A percentile compares a stretch with the other conserved stretches of the same genome.
phyloP scores from a whole-genome alignment of 2,888 invertebrate genomes.

The Notodromas monacha region DNA sequence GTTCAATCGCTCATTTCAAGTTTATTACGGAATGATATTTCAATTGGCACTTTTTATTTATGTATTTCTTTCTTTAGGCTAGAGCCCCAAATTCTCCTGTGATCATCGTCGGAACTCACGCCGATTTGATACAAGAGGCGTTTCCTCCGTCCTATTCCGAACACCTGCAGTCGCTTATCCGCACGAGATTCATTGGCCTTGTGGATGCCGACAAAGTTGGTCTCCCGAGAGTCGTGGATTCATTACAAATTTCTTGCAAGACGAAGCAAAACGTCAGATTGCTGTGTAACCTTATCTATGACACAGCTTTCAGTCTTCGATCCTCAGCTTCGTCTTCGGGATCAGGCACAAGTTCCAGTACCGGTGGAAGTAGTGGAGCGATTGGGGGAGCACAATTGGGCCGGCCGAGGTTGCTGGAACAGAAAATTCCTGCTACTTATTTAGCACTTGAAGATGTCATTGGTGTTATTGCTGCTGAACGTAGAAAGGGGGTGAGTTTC shows the following conservation, averaged over 20 bases:
- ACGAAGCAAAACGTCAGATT: conserved; percentile 60
- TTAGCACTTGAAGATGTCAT: conserved; percentile 75
- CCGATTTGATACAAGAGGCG: conserved; percentile 40
- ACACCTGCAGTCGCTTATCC: conserved; percentile 53
- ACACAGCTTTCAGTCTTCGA: conserved; percentile 60
- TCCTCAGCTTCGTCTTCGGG: conserved; percentile 46
- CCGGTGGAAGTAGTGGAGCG: no score
- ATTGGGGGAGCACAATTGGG: no score
- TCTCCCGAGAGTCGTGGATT: conserved; percentile 62
- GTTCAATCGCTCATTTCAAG: no score
- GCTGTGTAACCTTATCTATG: conserved; percentile 65
- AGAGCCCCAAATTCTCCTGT: conserved; percentile 86
- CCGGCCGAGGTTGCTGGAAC: conserved; percentile 59
- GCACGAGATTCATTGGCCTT: conserved; percentile 48
- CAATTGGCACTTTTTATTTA: no score
- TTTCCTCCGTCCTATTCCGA: conserved; percentile 26
- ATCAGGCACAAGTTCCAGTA: conserved; percentile 2
- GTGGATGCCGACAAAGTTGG: conserved; percentile 87
- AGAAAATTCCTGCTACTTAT: conserved; percentile 81
- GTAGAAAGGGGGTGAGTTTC: conserved; percentile 20
- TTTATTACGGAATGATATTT: no score
- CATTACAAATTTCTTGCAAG: conserved; percentile 62
- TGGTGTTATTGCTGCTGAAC: conserved; percentile 38
- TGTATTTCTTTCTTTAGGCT: conserved; percentile 21
- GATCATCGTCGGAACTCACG: conserved; percentile 81